Conservation (phyloP, 2,888 invertebrate species). For the Allacma fusca region DNA sequence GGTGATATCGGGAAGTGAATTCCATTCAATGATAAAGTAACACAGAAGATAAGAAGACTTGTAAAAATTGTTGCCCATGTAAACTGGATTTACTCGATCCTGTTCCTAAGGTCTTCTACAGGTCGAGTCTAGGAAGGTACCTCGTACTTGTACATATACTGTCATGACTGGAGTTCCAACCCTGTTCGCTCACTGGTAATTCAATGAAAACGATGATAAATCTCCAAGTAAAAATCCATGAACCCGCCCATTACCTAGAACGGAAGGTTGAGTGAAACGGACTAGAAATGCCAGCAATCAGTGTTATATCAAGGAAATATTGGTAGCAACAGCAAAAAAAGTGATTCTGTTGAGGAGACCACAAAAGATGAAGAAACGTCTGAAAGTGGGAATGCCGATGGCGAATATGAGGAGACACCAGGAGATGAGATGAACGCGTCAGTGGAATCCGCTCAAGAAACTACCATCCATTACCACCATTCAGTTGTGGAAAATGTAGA, state of each 20-base stretch:
- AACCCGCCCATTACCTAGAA: background rate
- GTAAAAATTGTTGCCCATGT: too few species aligned
- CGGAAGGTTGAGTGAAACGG: background rate
- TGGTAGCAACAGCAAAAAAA: slow-evolving; percentile 15
- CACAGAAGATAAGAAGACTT: too few species aligned
- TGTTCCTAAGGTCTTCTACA: too few species aligned
- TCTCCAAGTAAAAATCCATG: background rate
- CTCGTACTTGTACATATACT: slow-evolving; percentile 36
- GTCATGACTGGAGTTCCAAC: slow-evolving; percentile 49
- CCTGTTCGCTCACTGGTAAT: slow-evolving; percentile 50
- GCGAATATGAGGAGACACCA: background rate
- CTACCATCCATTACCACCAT: background rate
- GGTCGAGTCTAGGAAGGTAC: too few species aligned
- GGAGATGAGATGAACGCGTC: background rate
- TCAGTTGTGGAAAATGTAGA: slow-evolving; percentile 9
- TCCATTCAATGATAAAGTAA: too few species aligned
- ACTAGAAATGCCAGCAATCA: background rate
- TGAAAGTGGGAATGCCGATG: background rate
- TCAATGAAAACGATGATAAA: background rate
- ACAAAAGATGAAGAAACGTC: slow-evolving; percentile 23
- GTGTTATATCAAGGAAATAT: background rate
- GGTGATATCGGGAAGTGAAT: too few species aligned
- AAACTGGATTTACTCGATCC: too few species aligned
- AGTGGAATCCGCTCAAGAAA: background rate
- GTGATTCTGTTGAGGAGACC: slow-evolving; percentile 14